Conservation (phyloP, 1,140 invertebrate species). For the Euwallacea similis region DNA sequence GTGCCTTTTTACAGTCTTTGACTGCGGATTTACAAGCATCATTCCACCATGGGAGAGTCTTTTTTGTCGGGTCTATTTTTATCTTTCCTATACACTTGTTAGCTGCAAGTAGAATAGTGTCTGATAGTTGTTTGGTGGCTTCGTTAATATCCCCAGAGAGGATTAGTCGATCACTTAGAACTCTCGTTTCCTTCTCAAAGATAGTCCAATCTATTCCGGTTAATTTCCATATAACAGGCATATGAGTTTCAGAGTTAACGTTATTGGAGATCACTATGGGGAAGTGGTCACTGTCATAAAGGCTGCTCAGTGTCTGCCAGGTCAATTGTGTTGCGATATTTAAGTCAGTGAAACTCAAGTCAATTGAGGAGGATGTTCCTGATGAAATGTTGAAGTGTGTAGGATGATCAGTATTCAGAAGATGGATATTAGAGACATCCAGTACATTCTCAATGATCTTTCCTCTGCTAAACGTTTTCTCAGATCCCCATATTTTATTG, state of each 20-base stretch:
- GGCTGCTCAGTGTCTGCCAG: neutral
- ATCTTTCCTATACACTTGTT: conserved; percentile 14
- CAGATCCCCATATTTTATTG: conserved; percentile 28
- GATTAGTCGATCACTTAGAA: neutral
- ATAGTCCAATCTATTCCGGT: conserved; percentile 14
- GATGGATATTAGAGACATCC: conserved; percentile 18
- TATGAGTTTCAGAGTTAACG: neutral
- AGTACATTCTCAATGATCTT: conserved; percentile 29
- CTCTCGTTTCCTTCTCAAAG: conserved; percentile 8
- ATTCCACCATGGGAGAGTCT: conserved; percentile 25
- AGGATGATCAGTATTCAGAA: conserved; percentile 19
- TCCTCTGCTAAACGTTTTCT: conserved; percentile 10
- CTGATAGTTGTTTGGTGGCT: neutral
- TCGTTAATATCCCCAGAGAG: conserved; percentile 6
- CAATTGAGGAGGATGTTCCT: conserved; percentile 15
- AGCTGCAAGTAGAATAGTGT: conserved; percentile 9
- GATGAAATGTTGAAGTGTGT: conserved; percentile 21
- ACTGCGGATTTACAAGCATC: conserved; percentile 18
- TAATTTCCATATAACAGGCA: conserved; percentile 13
- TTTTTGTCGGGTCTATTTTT: conserved; percentile 7
- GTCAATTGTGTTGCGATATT: neutral
- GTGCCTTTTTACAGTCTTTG: conserved; percentile 22
- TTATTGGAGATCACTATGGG: conserved; percentile 10
- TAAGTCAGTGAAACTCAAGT: conserved; percentile 18
- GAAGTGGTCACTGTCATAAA: neutral